These are phyloP conservation scores for Spizaetus ornatus DNA, from an alignment of 2,113 vertebrate species.

Conservation along the genomic window DNA sequence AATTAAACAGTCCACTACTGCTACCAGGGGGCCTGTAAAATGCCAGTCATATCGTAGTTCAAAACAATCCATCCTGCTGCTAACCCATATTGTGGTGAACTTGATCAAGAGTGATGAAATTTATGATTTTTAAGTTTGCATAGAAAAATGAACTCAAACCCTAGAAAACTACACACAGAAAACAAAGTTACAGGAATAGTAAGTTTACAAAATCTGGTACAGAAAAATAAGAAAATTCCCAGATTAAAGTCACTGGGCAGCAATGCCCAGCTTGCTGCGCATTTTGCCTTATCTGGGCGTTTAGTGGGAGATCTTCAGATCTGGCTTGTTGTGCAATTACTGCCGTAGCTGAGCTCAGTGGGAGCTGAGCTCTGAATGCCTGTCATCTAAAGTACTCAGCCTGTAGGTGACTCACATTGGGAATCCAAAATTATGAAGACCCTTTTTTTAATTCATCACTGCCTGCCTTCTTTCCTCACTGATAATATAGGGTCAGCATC, in stretches of 20 bases:
- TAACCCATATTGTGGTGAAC: neutral
- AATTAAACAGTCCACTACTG: neutral
- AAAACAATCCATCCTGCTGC: neutral
- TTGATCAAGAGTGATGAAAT: neutral
- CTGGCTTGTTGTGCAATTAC: neutral
- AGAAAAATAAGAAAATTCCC: neutral
- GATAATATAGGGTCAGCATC: neutral
- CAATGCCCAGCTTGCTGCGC: neutral
- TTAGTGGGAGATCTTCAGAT: neutral
- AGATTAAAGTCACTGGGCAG: neutral
- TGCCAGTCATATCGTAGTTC: neutral
- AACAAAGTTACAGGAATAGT: neutral
- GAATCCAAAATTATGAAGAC: neutral
- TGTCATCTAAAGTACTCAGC: neutral
- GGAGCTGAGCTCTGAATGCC: neutral
- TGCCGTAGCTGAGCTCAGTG: neutral
- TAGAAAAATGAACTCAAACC: neutral
- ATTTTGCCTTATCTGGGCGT: neutral
- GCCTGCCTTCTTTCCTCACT: neutral
- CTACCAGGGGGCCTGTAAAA: neutral
- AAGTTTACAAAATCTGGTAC: neutral
- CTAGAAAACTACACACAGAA: neutral
- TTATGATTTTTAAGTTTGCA: neutral
- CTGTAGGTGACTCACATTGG: neutral
- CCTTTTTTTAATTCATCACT: neutral